A percentile compares a stretch with the other conserved stretches of the same genome.
phyloP scores from a whole-genome alignment of 2,797 vertebrate species.

The Accipiter badius region DNA sequence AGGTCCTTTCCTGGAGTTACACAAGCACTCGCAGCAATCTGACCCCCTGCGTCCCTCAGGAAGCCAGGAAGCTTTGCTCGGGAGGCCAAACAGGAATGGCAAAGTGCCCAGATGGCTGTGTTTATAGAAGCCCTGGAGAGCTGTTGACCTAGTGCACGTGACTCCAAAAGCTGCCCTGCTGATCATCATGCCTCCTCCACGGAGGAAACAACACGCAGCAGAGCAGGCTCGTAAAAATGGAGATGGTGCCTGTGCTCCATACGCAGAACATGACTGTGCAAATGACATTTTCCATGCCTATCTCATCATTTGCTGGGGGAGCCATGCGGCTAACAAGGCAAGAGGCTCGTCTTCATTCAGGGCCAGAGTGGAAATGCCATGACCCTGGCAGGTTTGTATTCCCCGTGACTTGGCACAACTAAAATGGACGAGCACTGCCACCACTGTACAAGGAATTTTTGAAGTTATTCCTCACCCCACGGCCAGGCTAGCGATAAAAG shows the following conservation, averaged over 20 bases:
- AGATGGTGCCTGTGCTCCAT: background rate
- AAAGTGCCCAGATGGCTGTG: background rate
- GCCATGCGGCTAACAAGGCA: background rate
- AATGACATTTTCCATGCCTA: background rate
- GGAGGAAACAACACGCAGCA: accelerated
- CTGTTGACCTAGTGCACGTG: background rate
- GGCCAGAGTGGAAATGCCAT: background rate
- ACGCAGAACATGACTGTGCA: background rate
- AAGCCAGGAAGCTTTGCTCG: background rate
- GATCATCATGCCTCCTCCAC: background rate
- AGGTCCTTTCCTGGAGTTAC: background rate
- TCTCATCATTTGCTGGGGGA: background rate
- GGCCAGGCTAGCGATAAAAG: background rate
- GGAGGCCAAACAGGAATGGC: background rate
- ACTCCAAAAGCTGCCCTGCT: background rate
- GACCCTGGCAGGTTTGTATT: background rate
- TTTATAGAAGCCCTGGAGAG: background rate
- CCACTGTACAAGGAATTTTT: background rate
- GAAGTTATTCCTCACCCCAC: background rate
- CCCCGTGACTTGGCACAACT: background rate
- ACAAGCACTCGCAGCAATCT: background rate
- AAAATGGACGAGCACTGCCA: background rate
- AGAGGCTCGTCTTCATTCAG: background rate
- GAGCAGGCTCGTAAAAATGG: background rate
- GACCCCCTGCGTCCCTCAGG: background rate